Evolutionary conservation across 2,888 invertebrate genomes (phyloP).

Genomic region (Himalopsyche tibetana): DNA sequence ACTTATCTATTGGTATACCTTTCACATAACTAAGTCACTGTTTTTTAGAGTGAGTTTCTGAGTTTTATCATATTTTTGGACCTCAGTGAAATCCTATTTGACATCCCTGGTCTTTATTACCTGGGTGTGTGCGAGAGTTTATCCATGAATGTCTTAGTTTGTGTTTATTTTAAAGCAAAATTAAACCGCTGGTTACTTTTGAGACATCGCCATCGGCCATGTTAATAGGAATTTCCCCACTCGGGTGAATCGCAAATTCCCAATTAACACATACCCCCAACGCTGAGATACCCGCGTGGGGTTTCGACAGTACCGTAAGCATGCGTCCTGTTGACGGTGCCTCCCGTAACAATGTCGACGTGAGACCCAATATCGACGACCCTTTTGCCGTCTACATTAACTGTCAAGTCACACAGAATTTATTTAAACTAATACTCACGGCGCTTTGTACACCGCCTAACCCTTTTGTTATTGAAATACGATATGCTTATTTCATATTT

Average conservation of each 20-base stretch:
- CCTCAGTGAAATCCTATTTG: no score
- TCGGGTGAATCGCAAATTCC: constrained; percentile 4
- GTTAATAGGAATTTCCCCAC: constrained; percentile 23
- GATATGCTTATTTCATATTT: background rate
- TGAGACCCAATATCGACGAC: constrained; percentile 22
- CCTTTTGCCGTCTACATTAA: constrained; percentile 7
- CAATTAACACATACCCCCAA: constrained; percentile 22
- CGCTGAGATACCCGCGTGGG: background rate
- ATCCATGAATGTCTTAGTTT: background rate
- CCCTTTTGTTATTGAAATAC: background rate
- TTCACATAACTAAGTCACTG: no score
- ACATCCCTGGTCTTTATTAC: no score
- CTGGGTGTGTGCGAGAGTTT: no score
- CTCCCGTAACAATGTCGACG: background rate
- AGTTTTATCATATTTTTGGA: no score
- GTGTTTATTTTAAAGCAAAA: constrained; percentile 13
- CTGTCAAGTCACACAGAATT: background rate
- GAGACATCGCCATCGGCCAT: constrained; percentile 6
- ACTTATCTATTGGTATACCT: no score
- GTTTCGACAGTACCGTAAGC: background rate
- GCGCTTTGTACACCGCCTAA: background rate
- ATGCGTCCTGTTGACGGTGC: background rate
- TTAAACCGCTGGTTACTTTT: constrained; percentile 19
- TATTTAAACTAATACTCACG: background rate
- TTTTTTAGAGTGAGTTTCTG: no score